phyloP scores from a whole-genome alignment of 2,888 invertebrate species.

The Axea sp. region DNA sequence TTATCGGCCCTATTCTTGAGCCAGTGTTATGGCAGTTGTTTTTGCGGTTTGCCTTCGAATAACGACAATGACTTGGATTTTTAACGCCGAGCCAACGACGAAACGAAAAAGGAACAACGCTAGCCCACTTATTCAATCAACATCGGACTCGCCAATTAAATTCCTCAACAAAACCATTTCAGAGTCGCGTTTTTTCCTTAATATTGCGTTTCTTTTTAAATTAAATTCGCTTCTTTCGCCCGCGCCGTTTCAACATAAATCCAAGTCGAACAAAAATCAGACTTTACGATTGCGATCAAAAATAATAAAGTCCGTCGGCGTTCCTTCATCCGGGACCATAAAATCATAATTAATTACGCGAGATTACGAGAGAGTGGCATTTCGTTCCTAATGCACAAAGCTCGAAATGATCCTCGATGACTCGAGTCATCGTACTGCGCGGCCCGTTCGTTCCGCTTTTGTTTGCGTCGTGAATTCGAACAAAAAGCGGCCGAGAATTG shows the following conservation, averaged over 20 bases:
- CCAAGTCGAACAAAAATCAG: constrained; percentile 18
- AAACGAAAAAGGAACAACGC: constrained; percentile 31
- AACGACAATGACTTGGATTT: constrained; percentile 58
- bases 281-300: constrained; percentile 27
- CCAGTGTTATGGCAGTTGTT: constrained; percentile 27
- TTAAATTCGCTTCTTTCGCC: not conserved
- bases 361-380: constrained; percentile 18
- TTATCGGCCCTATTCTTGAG: constrained; percentile 57
- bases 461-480: too few species aligned
- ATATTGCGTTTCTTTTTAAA: not conserved
- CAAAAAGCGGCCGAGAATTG: too few species aligned
- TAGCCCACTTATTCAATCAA: constrained; percentile 50
- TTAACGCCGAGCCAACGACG: constrained; percentile 24
- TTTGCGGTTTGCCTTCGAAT: constrained; percentile 58
- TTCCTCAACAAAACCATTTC: constrained; percentile 24
- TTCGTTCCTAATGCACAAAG: constrained; percentile 14
- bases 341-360: constrained; percentile 43
- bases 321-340: constrained; percentile 29
- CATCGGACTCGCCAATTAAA: constrained; percentile 49
- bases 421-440: not conserved
- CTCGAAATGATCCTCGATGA: too few species aligned
- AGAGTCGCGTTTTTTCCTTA: constrained; percentile 9
- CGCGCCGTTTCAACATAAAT: constrained; percentile 17
- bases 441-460: not conserved
- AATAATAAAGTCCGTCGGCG: constrained; percentile 30